Base-by-base conservation (phyloP, 2,888 invertebrate species). In the Drosophila neutralis region DNA sequence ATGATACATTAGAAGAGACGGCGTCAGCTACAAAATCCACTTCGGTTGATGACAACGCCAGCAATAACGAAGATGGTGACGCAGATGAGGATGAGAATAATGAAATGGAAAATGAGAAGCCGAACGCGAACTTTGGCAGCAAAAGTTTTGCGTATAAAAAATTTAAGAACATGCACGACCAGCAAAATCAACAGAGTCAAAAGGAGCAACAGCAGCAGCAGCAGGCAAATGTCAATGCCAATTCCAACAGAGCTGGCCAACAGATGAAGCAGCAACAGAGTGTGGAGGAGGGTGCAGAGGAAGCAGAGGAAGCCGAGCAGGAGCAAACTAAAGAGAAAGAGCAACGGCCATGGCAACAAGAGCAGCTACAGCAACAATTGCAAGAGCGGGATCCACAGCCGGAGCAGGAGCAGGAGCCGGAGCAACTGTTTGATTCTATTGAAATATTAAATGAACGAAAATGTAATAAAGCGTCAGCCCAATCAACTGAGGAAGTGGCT, bases 391-490 rank as follows among this genome's bases (percentile, higher is more conserved):
- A 27, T 18, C 24, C 11, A 6, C 24, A 27, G 36, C 18, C 4
- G 4, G n/a, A 45, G 45, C 69, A 68, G 59, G 48, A 73, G 45
- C 68, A 52, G 59, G 63, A 69, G 49, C 64, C 72, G 61, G 77
- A 74, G 59, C 77, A 78, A 70, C 83, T 86, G 77, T 77, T 82
- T 72, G 87, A 90, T 78, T 82, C 85, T 69, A 87, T 89, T 86
- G 91, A 89, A 83, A 83, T 81, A 83, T 86, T 86, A 83, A 82
- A 83, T 80, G 91, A 83, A 78, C 89, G 86, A 83, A 90, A 91
- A 90, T 89, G 89, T 85, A 90, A 90, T 90, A 91, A 91, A 82
- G 86, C 78, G 57, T 31, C 59, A 63, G 73, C 56, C 63, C 69
- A 75, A 69, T 72, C 78, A 59, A 66, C 66, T 61, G 69, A 68